phyloP scores from a whole-genome alignment of 2,113 vertebrate species.

The Scomber japonicus region DNA sequence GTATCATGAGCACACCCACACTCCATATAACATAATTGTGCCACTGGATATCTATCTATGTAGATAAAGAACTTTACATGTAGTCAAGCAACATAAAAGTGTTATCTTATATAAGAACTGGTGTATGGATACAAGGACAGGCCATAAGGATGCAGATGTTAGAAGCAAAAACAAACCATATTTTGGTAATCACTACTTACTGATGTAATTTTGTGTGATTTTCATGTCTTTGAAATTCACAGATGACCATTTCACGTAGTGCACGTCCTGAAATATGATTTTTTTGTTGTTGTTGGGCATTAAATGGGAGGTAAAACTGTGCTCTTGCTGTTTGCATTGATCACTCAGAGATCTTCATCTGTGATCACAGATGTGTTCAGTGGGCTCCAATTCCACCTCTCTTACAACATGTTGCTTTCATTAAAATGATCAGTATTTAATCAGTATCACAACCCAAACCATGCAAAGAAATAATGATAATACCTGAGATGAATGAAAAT shows the following conservation, averaged over 20 bases:
- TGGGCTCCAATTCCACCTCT: conserved; percentile 15
- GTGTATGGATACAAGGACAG: too few species aligned
- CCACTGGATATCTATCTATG: background rate
- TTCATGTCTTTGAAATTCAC: too few species aligned
- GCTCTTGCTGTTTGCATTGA: background rate
- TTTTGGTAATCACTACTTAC: too few species aligned
- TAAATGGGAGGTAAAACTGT: background rate
- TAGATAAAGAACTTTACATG: background rate
- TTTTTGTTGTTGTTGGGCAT: too few species aligned
- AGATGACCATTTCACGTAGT: too few species aligned
- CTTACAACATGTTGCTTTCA: background rate
- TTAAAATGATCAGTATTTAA: conserved; percentile 14
- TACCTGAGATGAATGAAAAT: conserved; percentile 59
- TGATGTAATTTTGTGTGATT: too few species aligned
- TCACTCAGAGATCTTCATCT: conserved; percentile 9
- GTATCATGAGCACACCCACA: background rate
- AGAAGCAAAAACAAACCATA: too few species aligned
- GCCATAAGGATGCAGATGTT: too few species aligned
- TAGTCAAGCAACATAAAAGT: background rate
- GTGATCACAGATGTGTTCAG: conserved; percentile 1
- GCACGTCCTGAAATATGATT: too few species aligned
- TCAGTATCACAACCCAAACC: conserved; percentile 35
- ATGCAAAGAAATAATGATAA: conserved; percentile 28
- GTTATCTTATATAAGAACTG: too few species aligned
- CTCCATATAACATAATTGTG: background rate